These are phyloP conservation scores for Camponotus floridanus DNA, from an alignment of 1,140 invertebrate genomes.

Conservation along the genomic window DNA sequence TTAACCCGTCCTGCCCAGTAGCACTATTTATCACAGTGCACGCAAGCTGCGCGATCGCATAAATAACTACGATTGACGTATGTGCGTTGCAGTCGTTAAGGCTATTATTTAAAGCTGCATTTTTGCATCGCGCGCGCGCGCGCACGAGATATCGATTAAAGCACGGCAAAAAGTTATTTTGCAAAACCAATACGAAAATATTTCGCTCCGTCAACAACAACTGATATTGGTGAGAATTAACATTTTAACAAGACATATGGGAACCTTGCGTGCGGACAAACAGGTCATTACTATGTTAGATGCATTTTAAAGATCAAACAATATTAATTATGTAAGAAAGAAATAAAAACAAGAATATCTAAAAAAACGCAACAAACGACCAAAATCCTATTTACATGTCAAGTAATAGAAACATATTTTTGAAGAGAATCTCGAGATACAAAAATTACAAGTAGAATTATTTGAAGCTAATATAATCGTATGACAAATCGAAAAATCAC, in stretches of 20 bases:
- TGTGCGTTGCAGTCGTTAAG: constrained; percentile 41
- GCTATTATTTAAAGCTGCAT: constrained; percentile 42
- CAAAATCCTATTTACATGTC: neutral
- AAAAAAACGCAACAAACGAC: neutral
- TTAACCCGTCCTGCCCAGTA: constrained; percentile 30
- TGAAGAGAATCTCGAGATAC: neutral
- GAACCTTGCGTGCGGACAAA: constrained; percentile 42
- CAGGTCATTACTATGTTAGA: constrained; percentile 14
- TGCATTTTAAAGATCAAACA: constrained; percentile 46
- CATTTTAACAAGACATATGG: constrained; percentile 20
- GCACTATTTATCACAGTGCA: constrained; percentile 64
- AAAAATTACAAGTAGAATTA: neutral
- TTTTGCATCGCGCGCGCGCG: neutral
- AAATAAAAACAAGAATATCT: constrained; percentile 28
- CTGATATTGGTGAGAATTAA: constrained; percentile 43
- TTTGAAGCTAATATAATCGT: neutral
- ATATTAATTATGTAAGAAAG: constrained; percentile 28
- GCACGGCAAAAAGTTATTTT: neutral
- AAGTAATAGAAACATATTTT: neutral
- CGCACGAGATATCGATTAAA: neutral
- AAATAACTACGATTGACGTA: constrained; percentile 65
- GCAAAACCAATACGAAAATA: neutral
- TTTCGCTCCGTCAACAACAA: constrained; percentile 14
- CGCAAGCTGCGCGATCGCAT: constrained; percentile 70
- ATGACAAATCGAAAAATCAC: neutral